phyloP scores from a whole-genome alignment of 2,888 invertebrate genomes.

The Polia nebulosa region DNA sequence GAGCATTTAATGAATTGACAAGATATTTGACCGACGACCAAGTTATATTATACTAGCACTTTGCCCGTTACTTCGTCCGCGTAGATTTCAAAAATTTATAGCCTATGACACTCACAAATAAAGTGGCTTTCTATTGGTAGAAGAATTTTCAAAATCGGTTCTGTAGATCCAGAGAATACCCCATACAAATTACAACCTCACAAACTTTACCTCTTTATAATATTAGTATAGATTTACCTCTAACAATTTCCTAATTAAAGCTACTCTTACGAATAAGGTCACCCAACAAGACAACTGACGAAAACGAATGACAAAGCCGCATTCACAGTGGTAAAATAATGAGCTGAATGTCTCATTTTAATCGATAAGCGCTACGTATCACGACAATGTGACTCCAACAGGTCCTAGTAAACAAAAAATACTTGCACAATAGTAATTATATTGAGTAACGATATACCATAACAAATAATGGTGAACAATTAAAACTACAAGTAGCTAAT shows the following conservation, averaged over 20 bases:
- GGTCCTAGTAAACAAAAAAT: constrained; percentile 67
- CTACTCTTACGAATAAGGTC: constrained; percentile 45
- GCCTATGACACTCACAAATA: too few relatives aligned
- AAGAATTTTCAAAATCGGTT: too few relatives aligned
- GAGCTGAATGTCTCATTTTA: constrained; percentile 63
- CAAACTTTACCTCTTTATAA: too few relatives aligned
- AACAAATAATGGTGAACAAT: constrained; percentile 58
- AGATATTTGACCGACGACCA: constrained; percentile 32
- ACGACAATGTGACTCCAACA: constrained; percentile 74
- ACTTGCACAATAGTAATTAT: constrained; percentile 72
- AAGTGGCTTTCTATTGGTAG: too few relatives aligned
- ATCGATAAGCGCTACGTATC: constrained; percentile 73
- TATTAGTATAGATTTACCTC: background rate
- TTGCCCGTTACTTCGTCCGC: too few relatives aligned
- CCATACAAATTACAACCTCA: too few relatives aligned
- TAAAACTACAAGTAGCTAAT: constrained; percentile 57
- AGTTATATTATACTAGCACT: too few relatives aligned
- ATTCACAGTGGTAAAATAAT: constrained; percentile 63
- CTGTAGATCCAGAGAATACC: too few relatives aligned
- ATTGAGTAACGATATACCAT: constrained; percentile 57
- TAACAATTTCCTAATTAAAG: constrained; percentile 38
- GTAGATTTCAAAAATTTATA: too few relatives aligned
- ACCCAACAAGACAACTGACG: constrained; percentile 48
- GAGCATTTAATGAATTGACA: constrained; percentile 11
- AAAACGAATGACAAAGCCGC: constrained; percentile 62